A percentile compares a stretch with the other conserved stretches of the same genome.
phyloP scores from a whole-genome alignment of 2,113 vertebrate species.

The Indicator maculatus region DNA sequence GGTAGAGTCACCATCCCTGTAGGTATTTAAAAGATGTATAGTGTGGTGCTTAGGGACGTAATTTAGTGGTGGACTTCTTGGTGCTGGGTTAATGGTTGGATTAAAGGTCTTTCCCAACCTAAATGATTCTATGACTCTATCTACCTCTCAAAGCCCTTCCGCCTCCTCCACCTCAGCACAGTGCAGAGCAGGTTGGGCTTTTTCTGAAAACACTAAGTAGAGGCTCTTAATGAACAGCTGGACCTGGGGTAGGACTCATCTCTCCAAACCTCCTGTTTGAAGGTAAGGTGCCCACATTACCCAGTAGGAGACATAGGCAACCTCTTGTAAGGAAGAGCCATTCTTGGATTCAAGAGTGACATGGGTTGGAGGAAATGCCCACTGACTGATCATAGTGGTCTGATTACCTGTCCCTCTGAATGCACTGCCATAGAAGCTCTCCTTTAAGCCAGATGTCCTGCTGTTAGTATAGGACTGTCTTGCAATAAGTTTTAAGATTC shows the following conservation, averaged over 20 bases:
- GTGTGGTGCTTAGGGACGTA: no score
- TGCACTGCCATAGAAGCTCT: not conserved
- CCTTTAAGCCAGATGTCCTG: not conserved
- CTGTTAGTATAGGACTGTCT: not conserved
- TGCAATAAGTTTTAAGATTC: not conserved
- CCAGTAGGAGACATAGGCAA: not conserved
- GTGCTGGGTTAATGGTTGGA: no score
- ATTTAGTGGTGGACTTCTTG: no score
- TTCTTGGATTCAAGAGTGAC: not conserved
- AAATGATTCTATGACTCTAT: no score
- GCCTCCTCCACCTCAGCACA: not conserved
- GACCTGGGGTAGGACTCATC: not conserved
- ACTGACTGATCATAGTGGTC: not conserved
- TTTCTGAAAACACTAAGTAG: not conserved
- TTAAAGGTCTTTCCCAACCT: no score
- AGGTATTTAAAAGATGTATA: no score
- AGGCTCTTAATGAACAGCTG: not conserved
- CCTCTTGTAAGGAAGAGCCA: not conserved
- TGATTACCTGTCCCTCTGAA: not conserved
- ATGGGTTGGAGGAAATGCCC: not conserved
- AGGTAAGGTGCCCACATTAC: not conserved
- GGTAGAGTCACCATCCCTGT: no score
- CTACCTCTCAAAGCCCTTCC: not conserved
- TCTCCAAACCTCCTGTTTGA: not conserved
- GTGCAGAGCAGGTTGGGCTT: not conserved